phyloP scores from a whole-genome alignment of 2,797 vertebrate genomes.

The Helicolenus hilgendorfi region DNA sequence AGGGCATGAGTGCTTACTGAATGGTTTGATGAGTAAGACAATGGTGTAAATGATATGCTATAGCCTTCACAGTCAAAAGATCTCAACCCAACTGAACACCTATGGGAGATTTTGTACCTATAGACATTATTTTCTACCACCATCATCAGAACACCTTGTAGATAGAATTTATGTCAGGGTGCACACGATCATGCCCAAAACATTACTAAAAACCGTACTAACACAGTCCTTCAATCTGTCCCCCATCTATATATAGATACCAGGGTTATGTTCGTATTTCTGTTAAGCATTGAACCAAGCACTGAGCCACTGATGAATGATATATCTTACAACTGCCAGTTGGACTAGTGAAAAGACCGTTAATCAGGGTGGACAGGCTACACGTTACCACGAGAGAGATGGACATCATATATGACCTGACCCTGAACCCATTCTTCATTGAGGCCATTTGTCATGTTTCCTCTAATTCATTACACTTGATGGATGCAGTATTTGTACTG shows the following conservation, averaged over 20 bases:
- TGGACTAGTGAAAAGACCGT: background rate
- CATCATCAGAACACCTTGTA: too few species aligned
- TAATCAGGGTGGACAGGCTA: background rate
- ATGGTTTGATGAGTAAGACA: background rate
- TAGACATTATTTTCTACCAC: background rate
- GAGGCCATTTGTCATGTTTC: background rate
- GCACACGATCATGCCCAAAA: background rate
- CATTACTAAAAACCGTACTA: accelerated
- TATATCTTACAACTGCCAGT: background rate
- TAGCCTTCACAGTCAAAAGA: background rate
- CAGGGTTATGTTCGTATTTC: background rate
- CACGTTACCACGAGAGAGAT: too few species aligned
- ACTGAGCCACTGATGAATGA: background rate
- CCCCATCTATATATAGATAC: background rate
- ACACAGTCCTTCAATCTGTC: background rate
- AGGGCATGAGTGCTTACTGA: too few species aligned
- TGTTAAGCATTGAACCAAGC: background rate
- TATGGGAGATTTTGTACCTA: background rate
- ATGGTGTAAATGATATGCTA: background rate
- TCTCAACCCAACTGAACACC: background rate
- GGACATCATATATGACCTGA: background rate
- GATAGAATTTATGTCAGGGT: too few species aligned
- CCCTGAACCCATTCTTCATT: background rate
- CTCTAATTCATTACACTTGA: too few species aligned
- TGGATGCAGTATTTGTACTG: background rate